These are phyloP conservation scores for Chironomus striatipennis DNA, from an alignment of 1,140 invertebrate genomes.

Conservation along the genomic window DNA sequence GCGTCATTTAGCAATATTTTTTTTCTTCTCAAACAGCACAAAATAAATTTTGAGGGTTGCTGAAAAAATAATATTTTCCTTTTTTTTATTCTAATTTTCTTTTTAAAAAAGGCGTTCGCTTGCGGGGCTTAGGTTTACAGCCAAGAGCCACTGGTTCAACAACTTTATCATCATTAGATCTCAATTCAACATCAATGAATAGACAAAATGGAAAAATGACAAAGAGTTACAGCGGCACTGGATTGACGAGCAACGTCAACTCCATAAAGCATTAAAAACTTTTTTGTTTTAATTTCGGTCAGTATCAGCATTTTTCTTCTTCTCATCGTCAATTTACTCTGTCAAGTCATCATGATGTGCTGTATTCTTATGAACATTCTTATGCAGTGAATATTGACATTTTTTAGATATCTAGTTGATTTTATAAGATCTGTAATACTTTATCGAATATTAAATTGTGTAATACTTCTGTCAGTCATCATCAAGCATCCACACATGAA, in stretches of 20 bases:
- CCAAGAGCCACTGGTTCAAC: not conserved
- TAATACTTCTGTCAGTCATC: not conserved
- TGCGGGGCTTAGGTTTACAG: not conserved
- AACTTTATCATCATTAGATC: not conserved
- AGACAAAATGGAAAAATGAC: not conserved
- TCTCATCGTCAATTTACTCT: not conserved
- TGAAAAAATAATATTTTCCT: too few species aligned
- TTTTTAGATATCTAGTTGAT: too few species aligned
- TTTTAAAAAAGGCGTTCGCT: not conserved
- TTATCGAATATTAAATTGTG: not conserved
- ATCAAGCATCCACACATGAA: too few species aligned
- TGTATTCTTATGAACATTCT: too few species aligned
- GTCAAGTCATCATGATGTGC: not conserved
- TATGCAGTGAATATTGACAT: not conserved
- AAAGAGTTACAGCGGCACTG: not conserved
- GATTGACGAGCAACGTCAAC: not conserved
- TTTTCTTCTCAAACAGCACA: too few species aligned
- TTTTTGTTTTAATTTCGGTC: too few species aligned
- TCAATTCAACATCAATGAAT: slow-evolving; percentile 1
- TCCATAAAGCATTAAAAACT: not conserved
- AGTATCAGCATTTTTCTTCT: too few species aligned
- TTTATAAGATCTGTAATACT: not conserved
- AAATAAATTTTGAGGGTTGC: too few species aligned
- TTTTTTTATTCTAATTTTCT: not conserved
- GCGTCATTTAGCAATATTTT: too few species aligned